These are phyloP conservation scores for Aurelia aurita DNA, from an alignment of 30 jellyfish, hydroid and myxozoan species.

Conservation along the genomic window DNA sequence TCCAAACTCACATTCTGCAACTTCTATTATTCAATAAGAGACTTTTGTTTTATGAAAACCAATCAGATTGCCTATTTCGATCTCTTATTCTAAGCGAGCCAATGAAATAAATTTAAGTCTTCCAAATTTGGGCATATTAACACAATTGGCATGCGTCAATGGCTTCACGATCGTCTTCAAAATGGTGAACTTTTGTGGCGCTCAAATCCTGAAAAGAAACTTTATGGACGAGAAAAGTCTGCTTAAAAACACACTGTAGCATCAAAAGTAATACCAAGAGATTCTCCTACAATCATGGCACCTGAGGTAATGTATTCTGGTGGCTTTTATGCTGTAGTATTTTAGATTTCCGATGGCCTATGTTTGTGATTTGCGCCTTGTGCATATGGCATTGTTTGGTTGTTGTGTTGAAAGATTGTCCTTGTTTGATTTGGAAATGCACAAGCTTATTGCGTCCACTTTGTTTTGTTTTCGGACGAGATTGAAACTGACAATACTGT, in stretches of 20 bases:
- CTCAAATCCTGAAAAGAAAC: constrained; percentile 28
- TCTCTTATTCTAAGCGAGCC: constrained; percentile 24
- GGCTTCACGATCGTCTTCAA: constrained; percentile 72
- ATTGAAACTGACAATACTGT: no score
- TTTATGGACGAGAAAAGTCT: not conserved
- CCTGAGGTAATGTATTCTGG: constrained; percentile 53
- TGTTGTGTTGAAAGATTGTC: not conserved
- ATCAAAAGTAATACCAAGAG: not conserved
- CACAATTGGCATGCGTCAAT: constrained; percentile 75
- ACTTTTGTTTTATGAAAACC: constrained; percentile 9
- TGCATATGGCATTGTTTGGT: not conserved
- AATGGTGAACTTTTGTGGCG: constrained; percentile 77
- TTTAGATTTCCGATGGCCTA: constrained; percentile 57
- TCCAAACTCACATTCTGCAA: constrained; percentile 39
- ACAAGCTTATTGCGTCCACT: no score
- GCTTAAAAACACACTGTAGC: not conserved
- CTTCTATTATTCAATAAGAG: not conserved
- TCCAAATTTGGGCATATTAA: constrained; percentile 77
- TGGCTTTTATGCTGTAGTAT: not conserved
- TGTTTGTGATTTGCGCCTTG: not conserved
- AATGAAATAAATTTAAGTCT: not conserved
- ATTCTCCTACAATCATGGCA: constrained; percentile 58
- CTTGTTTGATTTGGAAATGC: not conserved
- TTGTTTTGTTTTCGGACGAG: no score
- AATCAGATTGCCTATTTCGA: not conserved